Conservation (phyloP, 2,113 vertebrate genomes). For the Stomatorhinus ivindoensis region DNA sequence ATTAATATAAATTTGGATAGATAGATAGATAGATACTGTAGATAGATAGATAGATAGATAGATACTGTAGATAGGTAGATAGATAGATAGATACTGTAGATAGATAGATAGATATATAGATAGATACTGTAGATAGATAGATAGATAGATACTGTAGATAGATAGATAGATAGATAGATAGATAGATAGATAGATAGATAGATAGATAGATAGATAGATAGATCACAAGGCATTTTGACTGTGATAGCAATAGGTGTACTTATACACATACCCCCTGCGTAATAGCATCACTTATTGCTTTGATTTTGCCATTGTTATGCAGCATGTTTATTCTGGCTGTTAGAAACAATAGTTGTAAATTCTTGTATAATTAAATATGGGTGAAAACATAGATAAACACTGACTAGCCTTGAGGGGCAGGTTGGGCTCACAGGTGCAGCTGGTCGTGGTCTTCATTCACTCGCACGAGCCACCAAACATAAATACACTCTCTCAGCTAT, state of each 20-base stretch:
- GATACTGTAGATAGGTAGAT: not conserved
- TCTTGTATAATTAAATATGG: not conserved
- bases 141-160: not conserved
- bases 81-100: not conserved
- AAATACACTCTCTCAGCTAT: not conserved
- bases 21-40: not conserved
- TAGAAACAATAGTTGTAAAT: not conserved
- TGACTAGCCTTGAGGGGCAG: not conserved
- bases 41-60: not conserved
- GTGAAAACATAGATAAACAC: not conserved
- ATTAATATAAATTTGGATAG: not conserved
- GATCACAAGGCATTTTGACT: not conserved
- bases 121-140: no score
- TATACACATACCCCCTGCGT: not conserved
- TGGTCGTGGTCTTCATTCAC: not conserved
- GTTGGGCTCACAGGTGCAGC: not conserved
- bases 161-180: no score
- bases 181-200: no score
- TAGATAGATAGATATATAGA: no score
- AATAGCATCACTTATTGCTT: not conserved
- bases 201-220: not conserved
- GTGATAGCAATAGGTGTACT: not conserved
- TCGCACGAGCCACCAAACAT: not conserved
- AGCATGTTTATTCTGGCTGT: constrained; percentile 6
- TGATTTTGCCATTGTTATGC: not conserved